Evolutionary conservation across 2,888 invertebrate genomes (phyloP), one percentile per base, ranked within the genome.

Genomic region (Melieria crassipennis): DNA sequence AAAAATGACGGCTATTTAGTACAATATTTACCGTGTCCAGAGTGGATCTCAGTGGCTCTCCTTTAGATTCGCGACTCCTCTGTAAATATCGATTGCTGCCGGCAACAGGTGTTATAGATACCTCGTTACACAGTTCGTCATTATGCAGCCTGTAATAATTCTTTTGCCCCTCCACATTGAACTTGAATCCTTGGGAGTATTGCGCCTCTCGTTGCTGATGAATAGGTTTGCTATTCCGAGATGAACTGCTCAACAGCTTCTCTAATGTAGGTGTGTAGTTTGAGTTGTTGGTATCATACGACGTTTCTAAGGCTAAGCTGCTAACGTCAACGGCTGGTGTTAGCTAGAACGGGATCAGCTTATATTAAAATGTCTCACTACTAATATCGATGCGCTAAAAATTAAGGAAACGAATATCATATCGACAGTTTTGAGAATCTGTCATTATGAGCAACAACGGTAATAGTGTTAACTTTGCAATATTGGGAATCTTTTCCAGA

Each of bases 251-350:
- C 6, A 70, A 46, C 45, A 70, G 50, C 58, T 70, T 70, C 52
- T 70, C 70, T 52, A 70, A 58, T 52, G 70, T 70, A 13, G 70
- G 70, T 58, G 70, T 50, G 65, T 65, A 70, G 52, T 64, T 70
- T 48, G 58, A 43, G 13, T 58, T 52, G 9, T 50, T 58, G 50
- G 64, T 47, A 65, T 57, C 58, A 58, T 64, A 70, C 9, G 67
- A 61, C 10, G 64, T 10, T 5, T 70, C 64, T 43, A 70, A 58
- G 43, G 50, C 57, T 58, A 65, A n/a, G 11, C 42, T 58, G 7
- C 58, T 64, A 7, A 16, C 50, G 58, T 70, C 70, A 64, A 58
- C 16, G 11, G 16, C 50, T 70, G 57, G 11, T 16, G 9, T 16
- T 47, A 1, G 16, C 7, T 11, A 46, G 7, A 47, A 43, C 7